Percentiles rank a stretch among this genome's conserved stretches.
Evolutionary conservation across 2,888 invertebrate genomes (phyloP).

Genomic region (Spatulosminthurus flaviceps): DNA sequence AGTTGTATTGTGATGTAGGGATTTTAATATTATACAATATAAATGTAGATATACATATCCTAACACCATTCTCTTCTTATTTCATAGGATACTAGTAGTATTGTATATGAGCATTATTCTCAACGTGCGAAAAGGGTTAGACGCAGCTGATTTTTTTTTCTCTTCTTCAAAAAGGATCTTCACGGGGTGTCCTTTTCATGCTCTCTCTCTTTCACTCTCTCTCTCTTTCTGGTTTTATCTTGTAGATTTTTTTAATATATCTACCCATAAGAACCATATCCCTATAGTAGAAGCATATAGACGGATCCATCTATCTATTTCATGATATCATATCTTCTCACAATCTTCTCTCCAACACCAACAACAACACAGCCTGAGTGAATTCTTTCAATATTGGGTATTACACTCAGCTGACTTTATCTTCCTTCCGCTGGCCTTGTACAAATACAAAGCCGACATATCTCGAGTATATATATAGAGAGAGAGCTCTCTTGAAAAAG

Average conservation of each 20-base stretch:
- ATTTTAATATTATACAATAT: conserved; percentile 45
- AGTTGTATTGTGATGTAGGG: conserved; percentile 2
- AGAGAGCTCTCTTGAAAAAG: too few species aligned
- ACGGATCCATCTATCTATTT: conserved; percentile 46
- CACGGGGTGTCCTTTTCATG: conserved; percentile 50
- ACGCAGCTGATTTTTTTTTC: conserved; percentile 35
- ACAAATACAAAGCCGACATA: neutral
- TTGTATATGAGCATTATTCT: conserved; percentile 54
- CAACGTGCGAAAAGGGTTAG: conserved; percentile 54
- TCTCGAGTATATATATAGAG: too few species aligned
- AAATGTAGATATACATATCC: neutral
- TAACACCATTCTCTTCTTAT: neutral
- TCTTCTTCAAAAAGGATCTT: conserved; percentile 43
- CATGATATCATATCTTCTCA: conserved; percentile 40
- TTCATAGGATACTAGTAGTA: conserved; percentile 16
- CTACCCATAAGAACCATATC: conserved; percentile 28
- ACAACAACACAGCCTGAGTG: conserved; percentile 29
- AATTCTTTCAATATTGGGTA: conserved; percentile 32
- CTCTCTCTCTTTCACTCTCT: conserved; percentile 32
- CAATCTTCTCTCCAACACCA: conserved; percentile 31
- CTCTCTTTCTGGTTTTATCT: conserved; percentile 33
- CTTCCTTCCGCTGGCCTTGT: conserved; percentile 30
- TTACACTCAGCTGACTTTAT: conserved; percentile 35
- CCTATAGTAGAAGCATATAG: too few species aligned
- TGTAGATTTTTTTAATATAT: conserved; percentile 46